phyloP scores from a whole-genome alignment of 2,888 invertebrate species.

The Tetragnatha montana region DNA sequence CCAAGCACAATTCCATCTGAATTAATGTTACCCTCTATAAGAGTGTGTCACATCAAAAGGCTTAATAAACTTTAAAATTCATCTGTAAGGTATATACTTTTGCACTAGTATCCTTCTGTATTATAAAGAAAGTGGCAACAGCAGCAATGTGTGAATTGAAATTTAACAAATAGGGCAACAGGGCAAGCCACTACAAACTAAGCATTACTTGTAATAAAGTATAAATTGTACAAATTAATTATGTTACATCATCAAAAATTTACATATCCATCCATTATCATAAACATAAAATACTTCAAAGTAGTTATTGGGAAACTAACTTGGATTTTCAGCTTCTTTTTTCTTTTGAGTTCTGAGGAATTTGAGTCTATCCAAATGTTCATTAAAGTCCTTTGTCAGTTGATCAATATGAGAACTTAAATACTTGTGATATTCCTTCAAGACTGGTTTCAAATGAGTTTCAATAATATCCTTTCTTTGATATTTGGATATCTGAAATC shows the following conservation, averaged over 20 bases:
- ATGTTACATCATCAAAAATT: background rate
- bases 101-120: too few relatives aligned
- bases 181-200: too few relatives aligned
- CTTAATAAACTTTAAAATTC: too few relatives aligned
- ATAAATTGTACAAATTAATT: background rate
- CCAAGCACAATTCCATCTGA: too few relatives aligned
- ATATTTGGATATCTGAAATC: constrained; percentile 76
- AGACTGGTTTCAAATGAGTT: constrained; percentile 78
- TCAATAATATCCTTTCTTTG: constrained; percentile 79
- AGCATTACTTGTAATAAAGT: too few relatives aligned
- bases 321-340: constrained; percentile 33
- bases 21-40: too few relatives aligned
- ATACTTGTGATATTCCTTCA: constrained; percentile 74
- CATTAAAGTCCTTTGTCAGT: constrained; percentile 32
- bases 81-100: too few relatives aligned
- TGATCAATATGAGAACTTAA: constrained; percentile 31
- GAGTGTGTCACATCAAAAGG: too few relatives aligned
- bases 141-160: too few relatives aligned
- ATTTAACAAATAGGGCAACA: too few relatives aligned
- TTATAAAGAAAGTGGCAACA: too few relatives aligned
- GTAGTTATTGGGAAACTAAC: constrained; percentile 6
- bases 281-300: background rate
- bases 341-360: constrained; percentile 48
- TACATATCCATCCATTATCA: background rate
- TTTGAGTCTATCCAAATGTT: constrained; percentile 51